Evolutionary conservation across 1,140 invertebrate species (phyloP).

Genomic region (Idris sp.): DNA sequence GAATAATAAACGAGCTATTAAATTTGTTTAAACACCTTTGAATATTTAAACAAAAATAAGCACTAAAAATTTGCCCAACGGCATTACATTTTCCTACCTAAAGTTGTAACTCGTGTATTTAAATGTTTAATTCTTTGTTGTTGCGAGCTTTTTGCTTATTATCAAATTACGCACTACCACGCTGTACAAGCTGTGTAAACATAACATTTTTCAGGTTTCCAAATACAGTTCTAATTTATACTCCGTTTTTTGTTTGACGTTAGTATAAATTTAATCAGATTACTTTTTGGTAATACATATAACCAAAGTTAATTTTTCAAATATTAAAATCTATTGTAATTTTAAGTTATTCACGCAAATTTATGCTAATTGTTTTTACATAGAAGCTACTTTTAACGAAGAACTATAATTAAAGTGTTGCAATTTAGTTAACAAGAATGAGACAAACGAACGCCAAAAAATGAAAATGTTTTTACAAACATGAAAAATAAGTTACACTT

Average conservation of each 20-base stretch:
- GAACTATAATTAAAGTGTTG: no score
- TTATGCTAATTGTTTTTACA: no score
- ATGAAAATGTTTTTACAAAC: no score
- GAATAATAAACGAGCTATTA: slow-evolving; percentile 5
- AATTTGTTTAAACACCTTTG: slow-evolving; percentile 18
- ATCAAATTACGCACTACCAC: slow-evolving; percentile 5
- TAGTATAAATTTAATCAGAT: slow-evolving; percentile 4
- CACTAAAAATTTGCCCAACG: slow-evolving; percentile 7
- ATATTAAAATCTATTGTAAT: no score
- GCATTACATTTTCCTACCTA: background rate
- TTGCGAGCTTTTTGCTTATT: slow-evolving; percentile 9
- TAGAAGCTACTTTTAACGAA: no score
- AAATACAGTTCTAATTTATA: slow-evolving; percentile 11
- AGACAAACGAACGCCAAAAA: no score
- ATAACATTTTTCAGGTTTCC: slow-evolving; percentile 9
- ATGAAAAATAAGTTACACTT: no score
- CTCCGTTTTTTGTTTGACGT: background rate
- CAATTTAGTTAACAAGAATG: no score
- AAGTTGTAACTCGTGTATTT: slow-evolving; percentile 16
- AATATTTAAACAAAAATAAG: slow-evolving; percentile 23
- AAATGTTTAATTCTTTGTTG: slow-evolving; percentile 30
- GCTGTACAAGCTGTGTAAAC: slow-evolving; percentile 15
- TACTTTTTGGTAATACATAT: background rate
- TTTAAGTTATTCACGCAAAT: no score
- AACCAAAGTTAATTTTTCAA: no score